Evolutionary conservation across 2,888 invertebrate genomes (phyloP), one percentile per base, ranked within the genome.

Genomic region (Meteorus colon): DNA sequence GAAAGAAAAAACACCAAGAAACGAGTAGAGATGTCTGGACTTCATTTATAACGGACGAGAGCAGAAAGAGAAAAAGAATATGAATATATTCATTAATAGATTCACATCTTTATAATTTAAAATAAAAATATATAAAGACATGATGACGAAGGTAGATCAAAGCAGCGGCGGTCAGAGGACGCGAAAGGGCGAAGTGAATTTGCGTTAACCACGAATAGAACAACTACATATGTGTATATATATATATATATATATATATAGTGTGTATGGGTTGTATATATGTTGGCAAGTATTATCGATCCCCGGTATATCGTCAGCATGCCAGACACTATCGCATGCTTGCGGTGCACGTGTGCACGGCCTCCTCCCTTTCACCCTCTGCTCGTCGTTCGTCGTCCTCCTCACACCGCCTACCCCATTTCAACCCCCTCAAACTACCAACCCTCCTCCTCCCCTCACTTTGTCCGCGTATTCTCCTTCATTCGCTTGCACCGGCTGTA

Each of bases 281-380:
- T 51, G 68, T 71, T 73, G 70, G 65, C 76, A 74, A 77, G 73
- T 81, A 83, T 80, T 84, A 84, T 84, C 84, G 84, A 84, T 85
- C 82, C 80, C 59, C 65, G 69, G 74, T 74, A 76, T 81, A 77
- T 83, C 83, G 78, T 70, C 81, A 80, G 80, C 79, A 80, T 76
- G 82, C 73, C 78, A 79, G 82, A 81, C 80, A 78, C 81, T 83
- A 82, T 84, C 81, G 82, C 82, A 79, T 78, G 78, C 79, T 77
- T 79, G 80, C 79, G 76, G 77, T 78, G 77, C 80, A 79, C 68
- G 75, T 75, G 75, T 77, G 78, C 77, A 77, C 63, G 68, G 51
- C 70, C 74, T 71, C 76, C 68, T 48, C 60, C 67, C 63, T 69
- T 14, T 55, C 27, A 34, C 10, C 5, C 51, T 63, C 68, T 31